phyloP scores from a whole-genome alignment of 35 echinoderm and acorn worm genomes.

The Nesometra sesokonis region DNA sequence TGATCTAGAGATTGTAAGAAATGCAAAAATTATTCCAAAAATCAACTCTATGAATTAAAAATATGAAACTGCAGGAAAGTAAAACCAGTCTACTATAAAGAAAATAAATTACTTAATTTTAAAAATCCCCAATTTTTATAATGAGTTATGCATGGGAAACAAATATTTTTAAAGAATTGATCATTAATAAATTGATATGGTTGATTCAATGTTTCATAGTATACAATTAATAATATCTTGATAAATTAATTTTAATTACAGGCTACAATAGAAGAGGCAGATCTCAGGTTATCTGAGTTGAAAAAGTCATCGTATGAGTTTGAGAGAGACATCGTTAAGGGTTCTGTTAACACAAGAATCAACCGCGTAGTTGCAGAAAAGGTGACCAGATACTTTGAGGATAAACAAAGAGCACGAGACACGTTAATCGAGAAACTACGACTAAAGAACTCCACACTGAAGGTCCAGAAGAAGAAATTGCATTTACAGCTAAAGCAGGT shows the following conservation, averaged over 20 bases:
- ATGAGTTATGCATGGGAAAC: too few species aligned
- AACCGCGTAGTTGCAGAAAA: slow-evolving; percentile 75
- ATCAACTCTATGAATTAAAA: too few species aligned
- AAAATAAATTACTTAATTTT: too few species aligned
- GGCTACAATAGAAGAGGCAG: slow-evolving; percentile 97
- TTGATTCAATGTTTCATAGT: too few species aligned
- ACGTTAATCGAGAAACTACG: slow-evolving; percentile 90
- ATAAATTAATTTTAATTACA: slow-evolving; percentile 7
- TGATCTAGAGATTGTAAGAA: too few species aligned
- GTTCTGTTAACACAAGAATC: slow-evolving; percentile 48
- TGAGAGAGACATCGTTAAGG: slow-evolving; percentile 87
- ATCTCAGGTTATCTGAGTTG: slow-evolving; percentile 61
- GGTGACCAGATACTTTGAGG: slow-evolving; percentile 81
- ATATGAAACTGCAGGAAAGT: too few species aligned
- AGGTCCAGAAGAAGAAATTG: slow-evolving; percentile 96
- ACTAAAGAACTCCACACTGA: slow-evolving; percentile 93
- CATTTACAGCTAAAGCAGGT: slow-evolving; percentile 97
- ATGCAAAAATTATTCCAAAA: too few species aligned
- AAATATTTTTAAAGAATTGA: too few species aligned
- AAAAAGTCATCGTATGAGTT: slow-evolving; percentile 96
- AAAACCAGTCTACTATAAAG: too few species aligned
- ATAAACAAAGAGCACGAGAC: slow-evolving; percentile 65
- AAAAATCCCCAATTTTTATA: too few species aligned
- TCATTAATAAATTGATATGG: too few species aligned
- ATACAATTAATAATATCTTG: too few species aligned